Base-by-base conservation (phyloP, 1,140 invertebrate species). In the Oncopeltus fasciatus region DNA sequence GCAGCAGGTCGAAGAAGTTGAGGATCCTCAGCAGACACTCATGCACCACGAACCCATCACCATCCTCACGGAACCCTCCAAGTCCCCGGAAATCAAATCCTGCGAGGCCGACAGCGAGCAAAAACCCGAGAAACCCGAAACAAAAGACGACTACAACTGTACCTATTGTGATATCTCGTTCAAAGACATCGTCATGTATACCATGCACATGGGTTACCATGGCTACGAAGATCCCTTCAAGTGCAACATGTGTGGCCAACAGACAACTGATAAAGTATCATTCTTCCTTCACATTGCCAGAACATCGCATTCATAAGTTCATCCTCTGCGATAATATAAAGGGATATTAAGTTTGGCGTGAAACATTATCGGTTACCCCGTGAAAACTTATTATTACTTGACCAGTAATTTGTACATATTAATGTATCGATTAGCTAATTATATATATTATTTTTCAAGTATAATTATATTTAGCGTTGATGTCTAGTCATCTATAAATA, bases 171-270 rank as follows among this genome's bases (percentile, higher is more conserved):
- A 89, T 67, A 93, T 97, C 27, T 78, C 82, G 2, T 98, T 97
- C 73, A 83, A 82, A n/a, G 89, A 97, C 70, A 80, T 84, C 28
- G 83, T 92, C 9, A 88, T 98, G 82, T 94, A 93, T 75, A 87
- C 85, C 0, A 88, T 96, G 70, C 95, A 99, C 74, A 95, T 95
- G 89, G 89, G 90, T 60, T 97, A 92, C 74, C 95, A 99, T 73
- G 87, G 86, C 2, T 88, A 83, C 75, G 78, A 85, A 60, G 83
- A 95, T 72, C 94, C 95, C 0, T 96, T 90, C 73, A 88, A 86
- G 64, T 98, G 95, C 74, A 95, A 95, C 75, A 88, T 90, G 77
- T 98, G 95, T 72, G 94, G 94, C 1, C 81, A 90, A 61, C 74
- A 83, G 62, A 88, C 85, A 64, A 72, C 80, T 1, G 88, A 97